Percentiles rank a stretch among this genome's conserved stretches.
Conservation (phyloP, 2,888 invertebrate species). For the Philonicus albiceps region DNA sequence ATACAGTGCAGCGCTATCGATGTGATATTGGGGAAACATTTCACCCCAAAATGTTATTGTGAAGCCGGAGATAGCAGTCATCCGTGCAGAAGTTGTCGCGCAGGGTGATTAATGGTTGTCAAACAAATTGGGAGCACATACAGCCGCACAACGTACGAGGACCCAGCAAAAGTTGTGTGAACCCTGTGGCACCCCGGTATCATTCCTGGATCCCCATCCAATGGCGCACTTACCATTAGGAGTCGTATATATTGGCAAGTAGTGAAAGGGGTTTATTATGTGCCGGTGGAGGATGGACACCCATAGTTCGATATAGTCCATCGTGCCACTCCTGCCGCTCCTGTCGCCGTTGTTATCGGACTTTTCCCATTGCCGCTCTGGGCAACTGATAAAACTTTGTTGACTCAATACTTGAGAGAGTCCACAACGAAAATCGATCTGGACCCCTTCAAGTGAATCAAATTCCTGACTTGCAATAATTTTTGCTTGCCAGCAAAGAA, state of each 20-base stretch:
- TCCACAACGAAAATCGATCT: conserved; percentile 25
- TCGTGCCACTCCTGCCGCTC: not conserved
- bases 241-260: conserved; percentile 10
- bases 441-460: conserved; percentile 36
- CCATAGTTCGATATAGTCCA: not conserved
- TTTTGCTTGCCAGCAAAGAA: conserved; percentile 33
- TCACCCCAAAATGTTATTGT: conserved; percentile 43
- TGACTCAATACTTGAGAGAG: conserved; percentile 37
- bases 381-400: conserved; percentile 39
- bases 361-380: conserved; percentile 9
- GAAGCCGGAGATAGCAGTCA: conserved; percentile 55
- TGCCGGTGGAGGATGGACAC: conserved; percentile 29
- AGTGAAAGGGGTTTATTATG: conserved; percentile 41
- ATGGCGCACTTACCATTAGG: conserved; percentile 12
- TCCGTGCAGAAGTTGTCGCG: conserved; percentile 58
- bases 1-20: conserved; percentile 37
- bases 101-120: conserved; percentile 59
- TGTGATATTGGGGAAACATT: conserved; percentile 44
- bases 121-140: conserved; percentile 55
- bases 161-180: conserved; percentile 24
- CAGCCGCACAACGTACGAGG: conserved; percentile 7
- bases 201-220: not conserved
- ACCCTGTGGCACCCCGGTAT: conserved; percentile 12
- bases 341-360: conserved; percentile 12
- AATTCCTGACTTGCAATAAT: conserved; percentile 41